phyloP scores from a whole-genome alignment of 2,888 invertebrate species.

The Tridacna crocea region DNA sequence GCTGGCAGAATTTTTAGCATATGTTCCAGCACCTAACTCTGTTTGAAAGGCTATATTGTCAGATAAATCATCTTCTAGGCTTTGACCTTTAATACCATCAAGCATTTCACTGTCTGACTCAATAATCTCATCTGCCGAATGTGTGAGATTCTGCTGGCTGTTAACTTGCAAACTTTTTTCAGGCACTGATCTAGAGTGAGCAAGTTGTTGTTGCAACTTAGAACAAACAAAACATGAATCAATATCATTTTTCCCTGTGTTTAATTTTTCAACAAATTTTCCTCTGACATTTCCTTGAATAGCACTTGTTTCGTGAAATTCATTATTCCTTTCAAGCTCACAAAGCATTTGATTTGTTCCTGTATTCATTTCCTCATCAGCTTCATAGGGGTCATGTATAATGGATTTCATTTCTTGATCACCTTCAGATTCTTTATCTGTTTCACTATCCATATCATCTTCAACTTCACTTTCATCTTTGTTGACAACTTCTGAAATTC shows the following conservation, averaged over 20 bases:
- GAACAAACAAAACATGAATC: constrained; percentile 4
- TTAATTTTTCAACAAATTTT: background rate
- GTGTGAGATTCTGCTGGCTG: too few relatives aligned
- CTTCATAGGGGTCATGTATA: background rate
- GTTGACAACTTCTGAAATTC: background rate
- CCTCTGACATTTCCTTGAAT: background rate
- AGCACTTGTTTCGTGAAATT: too few relatives aligned
- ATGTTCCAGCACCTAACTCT: too few relatives aligned
- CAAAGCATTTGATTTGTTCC: background rate
- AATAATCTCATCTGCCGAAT: too few relatives aligned
- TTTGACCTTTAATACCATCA: too few relatives aligned
- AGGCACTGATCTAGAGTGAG: background rate
- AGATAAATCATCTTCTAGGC: too few relatives aligned
- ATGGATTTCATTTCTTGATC: too few relatives aligned
- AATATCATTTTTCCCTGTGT: background rate
- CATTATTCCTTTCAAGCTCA: background rate
- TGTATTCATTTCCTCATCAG: background rate
- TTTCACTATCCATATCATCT: background rate
- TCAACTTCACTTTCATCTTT: constrained; percentile 4
- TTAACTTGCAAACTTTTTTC: too few relatives aligned
- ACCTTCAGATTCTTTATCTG: too few relatives aligned
- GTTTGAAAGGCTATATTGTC: too few relatives aligned
- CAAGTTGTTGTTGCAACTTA: background rate
- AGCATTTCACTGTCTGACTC: too few relatives aligned
- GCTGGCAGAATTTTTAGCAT: too few relatives aligned